Conservation (phyloP, 2,797 vertebrate species). For the Premnoplex brunnescens region DNA sequence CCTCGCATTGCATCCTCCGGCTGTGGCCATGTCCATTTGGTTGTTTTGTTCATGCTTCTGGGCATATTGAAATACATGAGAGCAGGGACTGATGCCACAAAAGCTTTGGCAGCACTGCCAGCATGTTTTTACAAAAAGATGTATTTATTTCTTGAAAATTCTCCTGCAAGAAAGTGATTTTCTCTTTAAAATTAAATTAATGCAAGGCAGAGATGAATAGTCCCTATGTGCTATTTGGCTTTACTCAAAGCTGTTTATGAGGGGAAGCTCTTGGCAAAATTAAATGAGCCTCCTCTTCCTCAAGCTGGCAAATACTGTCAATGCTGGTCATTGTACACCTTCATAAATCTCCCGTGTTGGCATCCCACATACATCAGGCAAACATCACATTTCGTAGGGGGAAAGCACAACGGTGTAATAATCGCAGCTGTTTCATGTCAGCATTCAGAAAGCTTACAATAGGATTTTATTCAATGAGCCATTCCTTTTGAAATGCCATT, state of each 20-base stretch:
- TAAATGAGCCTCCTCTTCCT: slow-evolving; percentile 25
- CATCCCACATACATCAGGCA: slow-evolving; percentile 22
- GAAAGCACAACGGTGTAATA: neutral
- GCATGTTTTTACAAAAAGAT: neutral
- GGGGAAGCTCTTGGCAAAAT: slow-evolving; percentile 44
- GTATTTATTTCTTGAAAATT: slow-evolving; percentile 25
- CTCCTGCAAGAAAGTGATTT: slow-evolving; percentile 31
- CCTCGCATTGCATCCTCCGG: neutral
- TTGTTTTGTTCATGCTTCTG: neutral
- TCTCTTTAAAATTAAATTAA: slow-evolving; percentile 55
- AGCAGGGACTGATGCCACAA: neutral
- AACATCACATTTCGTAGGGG: slow-evolving; percentile 46
- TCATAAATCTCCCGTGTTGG: neutral
- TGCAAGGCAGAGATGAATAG: slow-evolving; percentile 26
- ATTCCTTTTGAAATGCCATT: slow-evolving; percentile 5
- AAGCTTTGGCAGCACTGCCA: neutral
- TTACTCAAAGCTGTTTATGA: slow-evolving; percentile 50
- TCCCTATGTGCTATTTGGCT: neutral
- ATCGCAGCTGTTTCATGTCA: slow-evolving; percentile 32
- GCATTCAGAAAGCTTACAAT: neutral
- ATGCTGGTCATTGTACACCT: neutral
- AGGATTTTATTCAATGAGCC: slow-evolving; percentile 30
- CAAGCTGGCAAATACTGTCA: slow-evolving; percentile 27
- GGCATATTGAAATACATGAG: neutral
- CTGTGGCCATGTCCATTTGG: neutral